Evolutionary conservation across 2,113 vertebrate genomes (phyloP), one percentile per base, ranked within the genome.

Genomic region (Percopsis transmontana): DNA sequence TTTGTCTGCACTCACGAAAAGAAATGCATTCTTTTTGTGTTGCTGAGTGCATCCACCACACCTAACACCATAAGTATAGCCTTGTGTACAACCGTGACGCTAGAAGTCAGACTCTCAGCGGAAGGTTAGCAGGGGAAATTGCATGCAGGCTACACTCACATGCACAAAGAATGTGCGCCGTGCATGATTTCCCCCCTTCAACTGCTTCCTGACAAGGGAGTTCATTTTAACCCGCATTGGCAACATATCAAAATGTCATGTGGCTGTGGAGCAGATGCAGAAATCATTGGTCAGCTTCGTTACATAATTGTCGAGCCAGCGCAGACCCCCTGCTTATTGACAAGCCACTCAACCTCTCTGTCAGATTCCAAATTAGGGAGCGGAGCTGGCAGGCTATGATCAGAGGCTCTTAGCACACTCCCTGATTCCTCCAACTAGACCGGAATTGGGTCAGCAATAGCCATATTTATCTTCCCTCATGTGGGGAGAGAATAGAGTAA

Each of bases 291-390:
- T 85, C 81, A 81, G 85, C 79, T 85, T 68, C 80, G 74, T 86
- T 86, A 80, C 73, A 73, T 89, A 87, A 87, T 84, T 85, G 79
- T 81, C 68, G 47, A 75, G 64, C 61, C 79, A 85, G 88, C 81
- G 58, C 79, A 83, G 75, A 23, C 47, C 78, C 71, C 47, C 72
- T 58, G 40, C 62, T 86, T 81, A 80, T 58, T 67, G 65, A 80
- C 60, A 68, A 68, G 73, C 72, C 77, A 77, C 70, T 85, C 70
- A 58, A 71, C 83, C 70, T 68, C 38, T 76, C 74, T 65, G 78
- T 87, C 81, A 68, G 62, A 69, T 60, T 72, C 77, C 80, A 87
- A 85, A 88, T 90, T 76, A 87, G 65, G 74, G 76, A 70, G 72
- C 60, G 20, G 33, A 60, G 53, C 62, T 80, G 84, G 72, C 80